Conservation (phyloP, 2,113 vertebrate genomes). For the Sisor rabdophorus region DNA sequence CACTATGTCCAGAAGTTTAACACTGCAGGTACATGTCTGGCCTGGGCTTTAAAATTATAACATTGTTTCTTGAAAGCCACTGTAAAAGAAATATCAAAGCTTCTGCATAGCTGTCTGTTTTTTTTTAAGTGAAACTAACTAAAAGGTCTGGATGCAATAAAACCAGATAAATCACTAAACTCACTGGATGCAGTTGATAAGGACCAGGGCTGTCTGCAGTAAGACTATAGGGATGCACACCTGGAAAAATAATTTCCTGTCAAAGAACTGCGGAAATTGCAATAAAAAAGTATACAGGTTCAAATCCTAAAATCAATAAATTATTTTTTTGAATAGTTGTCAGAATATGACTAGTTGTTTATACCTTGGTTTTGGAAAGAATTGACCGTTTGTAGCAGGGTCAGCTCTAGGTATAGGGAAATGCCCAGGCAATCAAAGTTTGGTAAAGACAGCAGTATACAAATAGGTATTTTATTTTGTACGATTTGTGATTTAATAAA, state of each 20-base stretch:
- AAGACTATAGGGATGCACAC: neutral
- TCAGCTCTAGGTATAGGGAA: too few species aligned
- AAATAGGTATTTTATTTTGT: too few species aligned
- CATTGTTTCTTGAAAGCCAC: slow-evolving; percentile 18
- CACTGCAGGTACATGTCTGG: neutral
- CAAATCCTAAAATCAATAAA: too few species aligned
- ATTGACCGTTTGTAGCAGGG: too few species aligned
- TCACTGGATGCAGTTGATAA: slow-evolving; percentile 15
- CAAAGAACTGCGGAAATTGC: neutral
- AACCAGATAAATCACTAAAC: slow-evolving; percentile 19
- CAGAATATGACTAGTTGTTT: too few species aligned
- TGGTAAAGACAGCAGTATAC: too few species aligned
- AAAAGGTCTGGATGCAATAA: slow-evolving; percentile 30
- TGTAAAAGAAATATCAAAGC: slow-evolving; percentile 32
- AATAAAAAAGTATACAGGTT: neutral
- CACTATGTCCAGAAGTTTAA: neutral
- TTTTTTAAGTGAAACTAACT: slow-evolving; percentile 16
- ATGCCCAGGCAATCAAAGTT: too few species aligned
- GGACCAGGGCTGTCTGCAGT: neutral
- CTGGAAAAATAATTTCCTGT: neutral
- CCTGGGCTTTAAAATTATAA: slow-evolving; percentile 4
- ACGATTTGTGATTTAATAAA: too few species aligned
- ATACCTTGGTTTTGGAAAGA: too few species aligned
- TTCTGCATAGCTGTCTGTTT: slow-evolving; percentile 16
- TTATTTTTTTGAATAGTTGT: too few species aligned